phyloP scores from a whole-genome alignment of 92 coral and sea anemone species.

The Siderastrea radians region DNA sequence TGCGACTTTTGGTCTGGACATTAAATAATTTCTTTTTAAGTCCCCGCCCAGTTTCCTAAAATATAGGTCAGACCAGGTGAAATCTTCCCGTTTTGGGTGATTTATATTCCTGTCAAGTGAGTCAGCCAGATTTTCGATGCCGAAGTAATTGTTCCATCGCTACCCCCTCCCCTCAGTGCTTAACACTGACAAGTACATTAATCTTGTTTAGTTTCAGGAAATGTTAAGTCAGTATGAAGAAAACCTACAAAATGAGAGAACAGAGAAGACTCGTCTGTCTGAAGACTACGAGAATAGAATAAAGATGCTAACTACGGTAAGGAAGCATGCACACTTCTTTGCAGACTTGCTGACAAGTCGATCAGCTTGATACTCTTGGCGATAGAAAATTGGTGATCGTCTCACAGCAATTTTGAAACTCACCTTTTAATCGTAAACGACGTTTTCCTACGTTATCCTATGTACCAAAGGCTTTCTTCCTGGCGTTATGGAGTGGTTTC shows the following conservation, averaged over 20 bases:
- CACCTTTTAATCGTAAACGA: too few species aligned
- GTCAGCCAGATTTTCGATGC: too few species aligned
- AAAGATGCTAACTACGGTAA: constrained; percentile 3
- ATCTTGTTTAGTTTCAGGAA: constrained; percentile 70
- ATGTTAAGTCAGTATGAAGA: constrained; percentile 84
- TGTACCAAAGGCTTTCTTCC: too few species aligned
- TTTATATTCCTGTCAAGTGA: too few species aligned
- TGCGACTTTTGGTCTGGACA: not conserved
- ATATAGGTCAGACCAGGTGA: too few species aligned
- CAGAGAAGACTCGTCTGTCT: constrained; percentile 72
- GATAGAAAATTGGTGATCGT: not conserved
- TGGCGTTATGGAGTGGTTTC: too few species aligned
- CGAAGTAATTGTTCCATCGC: too few species aligned
- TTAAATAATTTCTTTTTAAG: too few species aligned
- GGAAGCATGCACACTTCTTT: not conserved
- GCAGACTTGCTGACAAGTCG: not conserved
- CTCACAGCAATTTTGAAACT: too few species aligned
- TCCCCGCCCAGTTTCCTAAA: too few species aligned
- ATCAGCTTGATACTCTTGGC: not conserved
- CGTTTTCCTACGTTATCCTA: too few species aligned
- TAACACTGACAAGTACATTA: not conserved
- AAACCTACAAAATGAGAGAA: constrained; percentile 77
- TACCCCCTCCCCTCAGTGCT: not conserved
- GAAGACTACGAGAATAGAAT: constrained; percentile 37
- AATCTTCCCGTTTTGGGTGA: too few species aligned